Base-by-base conservation (phyloP, 2,113 vertebrate genomes). In the Anoplopoma fimbria region DNA sequence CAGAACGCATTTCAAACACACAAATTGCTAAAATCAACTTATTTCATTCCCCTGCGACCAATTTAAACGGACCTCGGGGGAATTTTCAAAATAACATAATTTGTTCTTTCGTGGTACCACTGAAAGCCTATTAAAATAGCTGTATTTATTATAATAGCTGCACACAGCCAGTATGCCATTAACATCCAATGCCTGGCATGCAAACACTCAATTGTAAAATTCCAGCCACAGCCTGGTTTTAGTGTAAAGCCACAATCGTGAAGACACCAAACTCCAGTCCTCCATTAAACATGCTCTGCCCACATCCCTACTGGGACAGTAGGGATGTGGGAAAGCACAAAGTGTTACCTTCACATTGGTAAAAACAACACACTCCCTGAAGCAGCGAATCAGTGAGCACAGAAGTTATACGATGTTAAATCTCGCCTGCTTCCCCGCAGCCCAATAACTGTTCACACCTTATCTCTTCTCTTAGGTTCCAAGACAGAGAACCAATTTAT, bases 401-500 rank as follows among this genome's bases (percentile, higher is more conserved):
- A 60, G 75, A 83, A 86, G 81, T 85, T 89, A 73, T 23, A 89
- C 60, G 62, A 72, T 85, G 72, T 71, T 74, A 83, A 84, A 90
- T 79, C 72, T 87, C 64, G 40, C 74, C 70, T 4, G 33, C 70
- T 84, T n/a, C n/a, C n/a, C n/a, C n/a, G n/a, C n/a, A n/a, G 82
- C 75, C 74, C 61, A 79, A 81, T 87, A 69, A 84, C 58, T 70
- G 68, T 74, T 89, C 84, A 71, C 90, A 90, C 86, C 78, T 89
- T 89, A 91, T 90, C 80, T 87, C 71, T 73, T 62, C 75, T 74
- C 88, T 82, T 77, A 71, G 82, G 61, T 82, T 88, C 81, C 42
- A 27, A 89, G 89, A 81, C 80, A 85, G 72, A 86, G 81, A 84
- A 81, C 74, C 85, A 86, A 90, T 91, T 87, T 87, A 88, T 88